Base-by-base conservation (phyloP, 2,113 vertebrate species). In the Burhinus bistriatus region DNA sequence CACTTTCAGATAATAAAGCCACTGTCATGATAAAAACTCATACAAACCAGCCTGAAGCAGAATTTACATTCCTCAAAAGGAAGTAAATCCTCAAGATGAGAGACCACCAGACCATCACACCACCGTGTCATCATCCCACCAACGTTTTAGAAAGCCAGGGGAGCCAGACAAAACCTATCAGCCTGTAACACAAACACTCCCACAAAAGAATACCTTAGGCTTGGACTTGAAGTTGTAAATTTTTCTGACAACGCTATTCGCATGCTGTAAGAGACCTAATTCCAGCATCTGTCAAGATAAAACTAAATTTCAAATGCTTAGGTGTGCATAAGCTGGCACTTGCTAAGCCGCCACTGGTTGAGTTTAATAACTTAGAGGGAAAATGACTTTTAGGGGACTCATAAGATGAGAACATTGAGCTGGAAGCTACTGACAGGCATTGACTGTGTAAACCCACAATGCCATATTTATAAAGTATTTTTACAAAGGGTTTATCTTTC, bases 81-180 rank as follows among this genome's bases (percentile, higher is more conserved):
- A 66, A 77, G 44, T 86, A 66, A 93, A 91, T 95, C 62, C 42
- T 87, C 40, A 27, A 85, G 80, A 52, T 3, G 6, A 82, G 76
- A 84, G 83, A 71, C 82, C 92, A 91, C n/a, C 89, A 58, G 73
- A 72, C 75, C 77, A 92, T 87, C 51, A 66, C 71, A 89, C 55
- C 89, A 52, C 30, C 2, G 0, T 52, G 47, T 45, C 80, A 81
- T 78, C 79, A 69, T 61, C 49, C 52, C 76, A 86, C 65, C 55
- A 34, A 47, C 81, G 81, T 87, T 95, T 94, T 42, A 75, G 72
- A 89, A 87, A 96, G 82, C 61, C 78, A 83, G 59, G 44, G 59
- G 72, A 97, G 80, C 68, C 88, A 96, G 91, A 92, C 80, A 93
- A 94, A 96, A 93, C 58, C 80, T 84, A 96, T 62, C 86, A 89